Percentiles rank a stretch among this genome's conserved stretches.
Evolutionary conservation across 2,113 vertebrate genomes (phyloP).

Genomic region (Oryzias celebensis): DNA sequence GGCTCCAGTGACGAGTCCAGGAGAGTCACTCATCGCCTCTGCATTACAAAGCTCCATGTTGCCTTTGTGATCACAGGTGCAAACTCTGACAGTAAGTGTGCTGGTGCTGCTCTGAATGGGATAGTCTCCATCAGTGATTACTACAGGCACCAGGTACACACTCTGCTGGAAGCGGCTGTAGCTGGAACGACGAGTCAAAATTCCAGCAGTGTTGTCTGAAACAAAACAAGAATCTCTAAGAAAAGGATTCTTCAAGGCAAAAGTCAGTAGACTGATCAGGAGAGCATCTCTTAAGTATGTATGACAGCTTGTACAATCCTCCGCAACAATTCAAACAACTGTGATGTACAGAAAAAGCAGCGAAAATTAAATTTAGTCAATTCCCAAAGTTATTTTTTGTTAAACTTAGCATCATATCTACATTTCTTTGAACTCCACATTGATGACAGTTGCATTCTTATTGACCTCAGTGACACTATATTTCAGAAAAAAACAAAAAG

Average conservation of each 20-base stretch:
- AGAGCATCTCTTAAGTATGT: too few species aligned
- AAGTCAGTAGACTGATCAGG: too few species aligned
- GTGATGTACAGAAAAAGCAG: too few species aligned
- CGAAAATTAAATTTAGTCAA: too few species aligned
- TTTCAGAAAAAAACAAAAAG: too few species aligned
- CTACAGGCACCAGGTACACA: constrained; percentile 85
- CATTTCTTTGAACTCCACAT: too few species aligned
- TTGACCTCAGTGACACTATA: too few species aligned
- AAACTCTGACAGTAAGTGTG: constrained; percentile 91
- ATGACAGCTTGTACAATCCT: too few species aligned
- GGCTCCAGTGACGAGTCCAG: constrained; percentile 92
- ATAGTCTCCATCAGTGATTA: constrained; percentile 88
- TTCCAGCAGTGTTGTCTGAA: constrained; percentile 92
- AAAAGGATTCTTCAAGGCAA: background rate
- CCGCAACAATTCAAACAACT: too few species aligned
- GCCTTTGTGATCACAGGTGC: constrained; percentile 87
- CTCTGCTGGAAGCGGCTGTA: constrained; percentile 87
- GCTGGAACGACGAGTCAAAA: constrained; percentile 84
- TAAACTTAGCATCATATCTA: too few species aligned
- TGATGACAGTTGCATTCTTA: too few species aligned
- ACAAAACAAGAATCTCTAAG: background rate
- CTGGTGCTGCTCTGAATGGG: constrained; percentile 94
- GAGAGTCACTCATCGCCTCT: constrained; percentile 85
- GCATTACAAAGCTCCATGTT: constrained; percentile 90
- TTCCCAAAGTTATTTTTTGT: too few species aligned